Evolutionary conservation across 2,888 invertebrate genomes (phyloP), one percentile per base, ranked within the genome.

Genomic region (Crocallis elinguaria): DNA sequence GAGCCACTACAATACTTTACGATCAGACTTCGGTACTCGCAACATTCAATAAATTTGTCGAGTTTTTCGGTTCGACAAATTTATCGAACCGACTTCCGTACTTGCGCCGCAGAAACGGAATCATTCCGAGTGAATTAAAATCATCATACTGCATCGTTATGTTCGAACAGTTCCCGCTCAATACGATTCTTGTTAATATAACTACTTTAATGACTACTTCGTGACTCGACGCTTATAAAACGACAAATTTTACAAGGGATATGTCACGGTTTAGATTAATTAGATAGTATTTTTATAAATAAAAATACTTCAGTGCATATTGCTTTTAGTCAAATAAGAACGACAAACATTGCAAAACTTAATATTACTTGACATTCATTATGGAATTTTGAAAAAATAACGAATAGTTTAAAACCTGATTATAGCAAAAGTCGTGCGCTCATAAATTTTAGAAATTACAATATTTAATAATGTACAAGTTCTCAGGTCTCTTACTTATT

Each of bases 141-240:
- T n/a, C n/a, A n/a, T n/a, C n/a, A n/a, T n/a, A n/a, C n/a, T n/a
- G n/a, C n/a, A n/a, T 19, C 11, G n/a, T 21, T 37, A 14, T 32
- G 16, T 7, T 16, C 38, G 6, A 8, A 30, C 6, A 38, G 8
- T 19, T 27, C 25, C 14, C 3, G 0, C 4, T 37, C 41, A 30
- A 43, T 29, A 55, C 49, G 51, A n/a, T 44, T 46, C 45, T 32
- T 14, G 42, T 1, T 44, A 45, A 45, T 55, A 23, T 14, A 23
- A 51, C 45, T 57, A 57, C 37, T 55, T 55, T 79, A 80, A 81
- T 81, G 80, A 80, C 79, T 79, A 79, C 74, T 60, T 67, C 71
- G 78, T 71, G 79, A 79, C 78, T 69, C 64, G 63, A n/a, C 62
- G 62, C 62, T 66, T 60, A 67, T 69, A 13, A 30, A 32, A 72